Evolutionary conservation across 2,797 vertebrate species (phyloP), one percentile per base, ranked within the genome.

Genomic region (Dallia pectoralis): DNA sequence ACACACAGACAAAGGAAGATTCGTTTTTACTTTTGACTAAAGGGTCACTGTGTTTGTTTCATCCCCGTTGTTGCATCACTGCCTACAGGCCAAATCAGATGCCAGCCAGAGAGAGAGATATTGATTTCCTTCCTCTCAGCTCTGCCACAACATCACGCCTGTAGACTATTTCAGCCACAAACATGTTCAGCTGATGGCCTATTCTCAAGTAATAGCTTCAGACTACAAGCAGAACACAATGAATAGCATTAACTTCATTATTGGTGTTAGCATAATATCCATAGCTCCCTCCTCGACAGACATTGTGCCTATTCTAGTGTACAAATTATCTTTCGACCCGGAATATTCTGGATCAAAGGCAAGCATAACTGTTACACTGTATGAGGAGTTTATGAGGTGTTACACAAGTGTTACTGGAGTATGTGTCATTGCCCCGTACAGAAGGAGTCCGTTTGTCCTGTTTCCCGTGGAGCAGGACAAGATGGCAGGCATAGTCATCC

Each of bases 11-110:
- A 29, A 12, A 61, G 25, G 1, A 22, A 61, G 25, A 61, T 25
- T 3, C 18, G 4, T 36, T 11, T 65, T 1, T 19, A 32, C 62
- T 19, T 75, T 64, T 53, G 4, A 61, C 68, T 70, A 51, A 66
- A 66, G 71, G 63, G 62, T 48, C 51, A 29, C 1, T 64, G 36
- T 72, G 48, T 49, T 1, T 49, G 18, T 11, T 29, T 49, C 49
- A 49, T n/a, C 29, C 19, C 29, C 53, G 11, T n/a, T 56, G 5
- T 44, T 74, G 32, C 72, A 2, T 67, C 63, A 73, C 72, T 44
- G 65, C 32, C 53, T 36, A 61, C 44, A 67, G 66, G 51, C 53
- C 49, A 74, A 61, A 67, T 68, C 72, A 44, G 51, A 68, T 30
- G 72, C 51, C 51, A 40, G 27, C 16, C 44, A 67, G 22, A 27